Percentiles rank a stretch among this genome's conserved stretches.
phyloP scores from a whole-genome alignment of 2,797 vertebrate genomes.

The Amblyopsis hoosieri region DNA sequence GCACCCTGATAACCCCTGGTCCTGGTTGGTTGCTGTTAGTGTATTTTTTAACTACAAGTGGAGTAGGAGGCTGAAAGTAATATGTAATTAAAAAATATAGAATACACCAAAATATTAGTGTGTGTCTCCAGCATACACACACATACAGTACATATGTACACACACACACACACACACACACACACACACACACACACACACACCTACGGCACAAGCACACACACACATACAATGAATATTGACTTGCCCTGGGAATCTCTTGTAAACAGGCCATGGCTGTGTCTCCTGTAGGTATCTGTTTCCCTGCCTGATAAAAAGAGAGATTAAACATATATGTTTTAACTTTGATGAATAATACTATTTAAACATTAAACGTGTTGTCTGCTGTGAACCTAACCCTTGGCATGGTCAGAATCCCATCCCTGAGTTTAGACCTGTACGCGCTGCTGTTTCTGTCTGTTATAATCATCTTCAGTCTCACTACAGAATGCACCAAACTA shows the following conservation, averaged over 20 bases:
- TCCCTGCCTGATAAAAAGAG: conserved; percentile 77
- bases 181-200: conserved; percentile 3
- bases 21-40: conserved; percentile 73
- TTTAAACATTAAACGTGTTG: too few relatives aligned
- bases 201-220: neutral
- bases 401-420: conserved; percentile 22
- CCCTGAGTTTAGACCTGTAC: conserved; percentile 19
- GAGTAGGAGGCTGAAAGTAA: conserved; percentile 76
- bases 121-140: neutral
- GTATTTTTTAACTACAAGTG: conserved; percentile 77
- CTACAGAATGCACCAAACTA: neutral
- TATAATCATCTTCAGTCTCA: conserved; percentile 21
- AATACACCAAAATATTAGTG: neutral
- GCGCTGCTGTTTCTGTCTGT: conserved; percentile 4
- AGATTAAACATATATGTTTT: neutral
- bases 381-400: conserved; percentile 40
- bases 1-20: conserved; percentile 75
- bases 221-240: neutral
- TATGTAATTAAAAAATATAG: neutral
- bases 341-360: too few relatives aligned
- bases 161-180: neutral
- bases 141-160: neutral
- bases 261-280: conserved; percentile 70
- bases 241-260: conserved; percentile 76
- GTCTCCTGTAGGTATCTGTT: conserved; percentile 63